phyloP scores from a whole-genome alignment of 2,797 vertebrate species.

The Sebastes glaucus region DNA sequence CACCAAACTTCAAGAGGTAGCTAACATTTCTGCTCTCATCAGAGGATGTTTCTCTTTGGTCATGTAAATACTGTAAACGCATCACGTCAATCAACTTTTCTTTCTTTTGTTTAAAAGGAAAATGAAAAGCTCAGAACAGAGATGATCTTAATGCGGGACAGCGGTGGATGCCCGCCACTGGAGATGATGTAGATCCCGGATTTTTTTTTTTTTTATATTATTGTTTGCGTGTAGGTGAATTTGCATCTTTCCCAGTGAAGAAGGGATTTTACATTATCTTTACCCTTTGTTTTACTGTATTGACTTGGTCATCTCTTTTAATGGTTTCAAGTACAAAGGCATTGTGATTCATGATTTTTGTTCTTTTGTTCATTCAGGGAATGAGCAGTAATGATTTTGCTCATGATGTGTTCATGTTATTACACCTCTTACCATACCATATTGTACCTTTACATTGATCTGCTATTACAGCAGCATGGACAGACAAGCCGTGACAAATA shows the following conservation, averaged over 20 bases:
- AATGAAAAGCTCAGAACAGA: conserved; percentile 77
- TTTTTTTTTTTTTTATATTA: not conserved
- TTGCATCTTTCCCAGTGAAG: not conserved
- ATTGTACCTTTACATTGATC: not conserved
- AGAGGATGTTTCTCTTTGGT: not conserved
- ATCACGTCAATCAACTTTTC: not conserved
- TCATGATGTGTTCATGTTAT: not conserved
- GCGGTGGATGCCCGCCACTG: not conserved
- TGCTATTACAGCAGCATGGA: not conserved
- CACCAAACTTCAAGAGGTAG: conserved; percentile 89
- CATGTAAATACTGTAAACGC: not conserved
- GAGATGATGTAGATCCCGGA: conserved; percentile 30
- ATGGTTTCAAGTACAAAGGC: not conserved
- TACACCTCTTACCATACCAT: not conserved
- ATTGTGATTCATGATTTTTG: not conserved
- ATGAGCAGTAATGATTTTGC: not conserved
- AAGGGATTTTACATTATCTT: not conserved
- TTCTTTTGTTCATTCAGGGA: not conserved
- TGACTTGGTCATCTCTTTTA: not conserved
- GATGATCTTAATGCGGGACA: conserved; percentile 51
- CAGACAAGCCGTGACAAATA: not conserved
- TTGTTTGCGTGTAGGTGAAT: not conserved
- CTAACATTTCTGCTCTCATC: not conserved
- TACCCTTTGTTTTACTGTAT: not conserved
- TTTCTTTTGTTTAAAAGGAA: conserved; percentile 69